phyloP scores from a whole-genome alignment of 2,888 invertebrate species.

The Metellina segmentata region DNA sequence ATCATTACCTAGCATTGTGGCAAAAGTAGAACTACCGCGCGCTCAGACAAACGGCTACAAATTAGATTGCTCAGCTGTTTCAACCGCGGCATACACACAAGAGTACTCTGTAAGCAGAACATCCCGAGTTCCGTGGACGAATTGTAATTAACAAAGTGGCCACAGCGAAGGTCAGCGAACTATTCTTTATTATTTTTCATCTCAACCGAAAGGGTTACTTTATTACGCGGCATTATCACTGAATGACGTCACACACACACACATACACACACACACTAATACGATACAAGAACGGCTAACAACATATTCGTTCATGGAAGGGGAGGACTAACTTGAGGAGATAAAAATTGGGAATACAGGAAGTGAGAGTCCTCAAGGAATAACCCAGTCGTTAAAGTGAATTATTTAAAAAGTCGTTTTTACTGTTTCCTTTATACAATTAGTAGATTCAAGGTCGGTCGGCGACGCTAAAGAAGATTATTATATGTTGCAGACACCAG shows the following conservation, averaged over 20 bases:
- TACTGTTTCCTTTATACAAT: constrained; percentile 51
- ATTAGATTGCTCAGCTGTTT: constrained; percentile 43
- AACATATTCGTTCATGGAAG: background rate
- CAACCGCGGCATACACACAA: background rate
- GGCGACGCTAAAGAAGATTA: background rate
- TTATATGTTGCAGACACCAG: background rate
- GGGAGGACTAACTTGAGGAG: background rate
- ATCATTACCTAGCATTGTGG: background rate
- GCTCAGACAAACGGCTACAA: background rate
- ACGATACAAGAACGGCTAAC: constrained; percentile 35
- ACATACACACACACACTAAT: too few species aligned
- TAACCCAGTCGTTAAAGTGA: constrained; percentile 37
- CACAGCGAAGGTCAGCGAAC: constrained; percentile 63
- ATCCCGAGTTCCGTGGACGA: constrained; percentile 15
- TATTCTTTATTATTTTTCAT: constrained; percentile 28
- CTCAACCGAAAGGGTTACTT: constrained; percentile 47
- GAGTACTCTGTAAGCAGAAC: constrained; percentile 25
- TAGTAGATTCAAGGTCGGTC: constrained; percentile 19
- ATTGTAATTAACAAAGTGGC: constrained; percentile 58
- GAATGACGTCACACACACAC: constrained; percentile 30
- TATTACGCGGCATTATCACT: constrained; percentile 30
- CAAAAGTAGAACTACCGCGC: background rate
- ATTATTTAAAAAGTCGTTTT: constrained; percentile 30
- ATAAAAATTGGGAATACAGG: constrained; percentile 14
- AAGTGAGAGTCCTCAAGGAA: constrained; percentile 15